These are phyloP conservation scores for Gymnocheta viridis DNA, from an alignment of 2,888 invertebrate genomes.

Conservation along the genomic window DNA sequence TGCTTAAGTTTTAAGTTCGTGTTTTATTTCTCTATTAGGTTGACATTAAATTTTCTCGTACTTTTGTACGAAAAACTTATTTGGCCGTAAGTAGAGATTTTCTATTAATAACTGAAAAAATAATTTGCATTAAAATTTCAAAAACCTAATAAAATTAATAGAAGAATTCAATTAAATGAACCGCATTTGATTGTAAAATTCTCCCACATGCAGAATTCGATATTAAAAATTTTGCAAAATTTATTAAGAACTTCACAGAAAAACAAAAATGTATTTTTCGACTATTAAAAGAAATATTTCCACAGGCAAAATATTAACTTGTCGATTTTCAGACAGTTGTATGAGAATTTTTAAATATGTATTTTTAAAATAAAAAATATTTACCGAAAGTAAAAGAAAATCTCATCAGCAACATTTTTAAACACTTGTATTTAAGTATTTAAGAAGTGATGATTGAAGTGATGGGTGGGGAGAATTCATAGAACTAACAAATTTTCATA, in stretches of 20 bases:
- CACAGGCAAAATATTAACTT: constrained; percentile 39
- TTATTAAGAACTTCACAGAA: constrained; percentile 5
- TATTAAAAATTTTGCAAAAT: not conserved
- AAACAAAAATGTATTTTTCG: too few species aligned
- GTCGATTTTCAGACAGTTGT: constrained; percentile 48
- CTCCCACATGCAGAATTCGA: constrained; percentile 4
- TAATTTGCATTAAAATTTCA: too few species aligned
- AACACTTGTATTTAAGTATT: constrained; percentile 24
- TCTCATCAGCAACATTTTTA: constrained; percentile 15
- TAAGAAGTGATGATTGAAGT: not conserved
- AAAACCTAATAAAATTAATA: not conserved
- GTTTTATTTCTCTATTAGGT: too few species aligned
- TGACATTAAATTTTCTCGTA: too few species aligned
- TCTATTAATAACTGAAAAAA: too few species aligned
- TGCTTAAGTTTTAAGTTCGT: too few species aligned
- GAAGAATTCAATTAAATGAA: constrained; percentile 26
- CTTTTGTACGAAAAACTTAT: too few species aligned
- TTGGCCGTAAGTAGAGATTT: not conserved
- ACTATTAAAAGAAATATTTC: not conserved
- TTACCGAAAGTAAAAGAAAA: constrained; percentile 18
- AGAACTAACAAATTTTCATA: constrained; percentile 1
- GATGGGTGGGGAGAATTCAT: not conserved
- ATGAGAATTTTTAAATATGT: constrained; percentile 22
- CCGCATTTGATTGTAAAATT: constrained; percentile 13
- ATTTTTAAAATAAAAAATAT: not conserved